Percentiles rank a stretch among this genome's conserved stretches.
phyloP scores from a whole-genome alignment of 2,888 invertebrate species.

The Mactromeris polynyma region DNA sequence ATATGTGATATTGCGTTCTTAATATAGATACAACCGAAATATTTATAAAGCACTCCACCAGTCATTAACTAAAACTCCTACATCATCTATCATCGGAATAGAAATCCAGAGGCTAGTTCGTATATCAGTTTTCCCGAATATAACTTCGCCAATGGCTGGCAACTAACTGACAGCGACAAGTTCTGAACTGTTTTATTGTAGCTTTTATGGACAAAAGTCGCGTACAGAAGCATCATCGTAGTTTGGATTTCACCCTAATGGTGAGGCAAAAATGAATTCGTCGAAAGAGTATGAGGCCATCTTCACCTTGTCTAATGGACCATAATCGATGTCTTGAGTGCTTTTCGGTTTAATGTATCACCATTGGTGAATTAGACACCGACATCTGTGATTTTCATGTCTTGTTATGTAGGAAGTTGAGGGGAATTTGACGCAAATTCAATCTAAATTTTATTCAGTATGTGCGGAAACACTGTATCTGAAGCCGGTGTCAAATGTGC shows the following conservation, averaged over 20 bases:
- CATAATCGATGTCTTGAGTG: background rate
- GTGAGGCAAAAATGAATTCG: constrained; percentile 23
- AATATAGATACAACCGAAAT: background rate
- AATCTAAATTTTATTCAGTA: background rate
- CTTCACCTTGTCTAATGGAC: constrained; percentile 18
- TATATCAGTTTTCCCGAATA: background rate
- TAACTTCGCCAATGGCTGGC: background rate
- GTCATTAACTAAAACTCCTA: background rate
- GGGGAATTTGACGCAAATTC: background rate
- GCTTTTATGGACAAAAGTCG: background rate
- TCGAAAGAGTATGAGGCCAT: background rate
- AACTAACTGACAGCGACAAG: background rate
- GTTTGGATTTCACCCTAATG: background rate
- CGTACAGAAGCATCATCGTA: background rate
- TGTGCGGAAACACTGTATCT: background rate
- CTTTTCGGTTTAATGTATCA: constrained; percentile 27
- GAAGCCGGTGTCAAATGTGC: background rate
- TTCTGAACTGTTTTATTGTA: background rate
- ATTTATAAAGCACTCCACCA: background rate
- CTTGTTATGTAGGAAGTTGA: background rate
- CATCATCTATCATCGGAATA: background rate
- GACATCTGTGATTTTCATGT: background rate
- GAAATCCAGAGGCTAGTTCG: background rate
- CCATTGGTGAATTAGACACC: background rate
- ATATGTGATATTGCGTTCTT: background rate